Base-by-base conservation (phyloP, 1,140 invertebrate species). In the Ips typographus region DNA sequence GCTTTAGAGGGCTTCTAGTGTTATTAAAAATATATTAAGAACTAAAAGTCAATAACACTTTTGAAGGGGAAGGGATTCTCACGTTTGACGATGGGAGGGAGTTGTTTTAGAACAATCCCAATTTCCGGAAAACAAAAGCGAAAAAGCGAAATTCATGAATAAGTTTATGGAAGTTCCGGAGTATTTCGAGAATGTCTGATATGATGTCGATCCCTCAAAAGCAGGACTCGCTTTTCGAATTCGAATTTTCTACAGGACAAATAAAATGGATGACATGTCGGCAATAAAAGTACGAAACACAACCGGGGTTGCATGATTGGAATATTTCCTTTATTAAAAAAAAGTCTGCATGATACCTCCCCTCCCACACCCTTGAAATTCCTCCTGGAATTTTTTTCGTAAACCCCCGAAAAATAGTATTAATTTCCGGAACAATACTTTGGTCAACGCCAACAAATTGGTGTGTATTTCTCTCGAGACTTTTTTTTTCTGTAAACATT, bases 401-500 rank as follows among this genome's bases (percentile, higher is more conserved):
- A 5, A 5, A n/a, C 44, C 44, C 44, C 44, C 52, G 6, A 36
- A 5, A n/a, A 55, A n/a, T 55, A 55, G 5, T 47, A 58, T 58
- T 5, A 59, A 41, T 59, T 59, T 39, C 38, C 1, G 42, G 40
- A 22, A 43, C 58, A 60, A 38, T 47, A 38, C 6, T 60, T 60
- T 44, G 42, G 42, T 39, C 37, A 22, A 60, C 6, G n/a, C n/a
- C 5, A n/a, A 47, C 44, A 47, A 55, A 58, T 7, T 4, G n/a
- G 36, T 38, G 4, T 3, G 44, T 39, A 37, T 49, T 62, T 62
- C 51, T 51, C 22, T n/a, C 6, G 8, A 51, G 56, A 8, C 5
- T 5, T 61, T 61, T 56, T 40, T 65, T 3, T 56, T 5, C 36
- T 68, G 65, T 68, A 60, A 68, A 68, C 57, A 68, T 68, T 51